Conservation (phyloP, 2,797 vertebrate genomes). For the Gymnothorax reevesii region DNA sequence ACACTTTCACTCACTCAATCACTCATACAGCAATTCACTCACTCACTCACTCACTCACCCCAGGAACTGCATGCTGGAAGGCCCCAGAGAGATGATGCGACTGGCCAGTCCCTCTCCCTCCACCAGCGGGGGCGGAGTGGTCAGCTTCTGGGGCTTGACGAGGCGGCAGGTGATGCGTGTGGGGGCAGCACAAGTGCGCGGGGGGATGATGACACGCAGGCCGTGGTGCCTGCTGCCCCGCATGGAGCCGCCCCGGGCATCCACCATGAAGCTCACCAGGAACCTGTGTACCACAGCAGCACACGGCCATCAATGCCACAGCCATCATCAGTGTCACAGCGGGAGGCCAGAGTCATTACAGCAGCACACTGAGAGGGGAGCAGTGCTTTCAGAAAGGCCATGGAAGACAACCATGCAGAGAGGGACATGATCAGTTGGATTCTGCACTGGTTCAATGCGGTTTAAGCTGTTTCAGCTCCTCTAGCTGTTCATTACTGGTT, state of each 20-base stretch:
- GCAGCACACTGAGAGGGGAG: too few species aligned
- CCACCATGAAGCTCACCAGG: slow-evolving; percentile 98
- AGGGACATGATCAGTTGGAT: too few species aligned
- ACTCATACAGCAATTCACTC: not conserved
- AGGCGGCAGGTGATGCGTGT: slow-evolving; percentile 96
- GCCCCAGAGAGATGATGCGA: slow-evolving; percentile 91
- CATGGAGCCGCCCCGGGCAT: slow-evolving; percentile 95
- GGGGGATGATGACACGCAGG: slow-evolving; percentile 89
- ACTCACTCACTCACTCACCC: slow-evolving; percentile 74
- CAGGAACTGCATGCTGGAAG: slow-evolving; percentile 91
- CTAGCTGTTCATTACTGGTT: too few species aligned
- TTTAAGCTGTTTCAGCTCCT: too few species aligned
- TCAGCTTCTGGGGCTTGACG: slow-evolving; percentile 93
- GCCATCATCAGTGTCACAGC: not conserved
- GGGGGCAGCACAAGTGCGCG: slow-evolving; percentile 88
- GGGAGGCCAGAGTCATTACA: not conserved
- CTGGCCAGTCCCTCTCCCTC: slow-evolving; percentile 95
- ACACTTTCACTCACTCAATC: not conserved
- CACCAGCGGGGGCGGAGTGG: slow-evolving; percentile 85
- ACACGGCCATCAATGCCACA: not conserved
- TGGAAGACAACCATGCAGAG: too few species aligned
- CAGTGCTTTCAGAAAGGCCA: not conserved
- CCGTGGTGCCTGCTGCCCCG: slow-evolving; percentile 93
- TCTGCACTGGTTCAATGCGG: too few species aligned
- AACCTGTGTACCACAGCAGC: slow-evolving; percentile 73